A percentile compares a stretch with the other conserved stretches of the same genome.
These are phyloP conservation scores for Scalopus aquaticus DNA, from an alignment of 2,113 vertebrate genomes.

Conservation along the genomic window DNA sequence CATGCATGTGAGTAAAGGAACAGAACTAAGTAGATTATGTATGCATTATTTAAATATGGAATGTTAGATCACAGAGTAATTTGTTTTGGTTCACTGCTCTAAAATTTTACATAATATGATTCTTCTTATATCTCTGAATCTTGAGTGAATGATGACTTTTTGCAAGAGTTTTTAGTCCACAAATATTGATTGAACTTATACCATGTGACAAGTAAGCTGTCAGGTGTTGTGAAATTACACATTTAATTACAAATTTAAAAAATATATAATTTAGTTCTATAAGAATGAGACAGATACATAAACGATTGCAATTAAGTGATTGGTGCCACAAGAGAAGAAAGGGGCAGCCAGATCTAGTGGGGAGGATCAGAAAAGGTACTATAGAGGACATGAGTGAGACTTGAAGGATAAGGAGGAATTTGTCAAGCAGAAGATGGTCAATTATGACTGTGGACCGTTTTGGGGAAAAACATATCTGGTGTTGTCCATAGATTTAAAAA, in stretches of 20 bases:
- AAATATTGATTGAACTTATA: conserved; percentile 12
- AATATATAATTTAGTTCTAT: not conserved
- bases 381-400: not conserved
- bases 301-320: not conserved
- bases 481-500: not conserved
- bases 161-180: not conserved
- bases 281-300: conserved; percentile 8
- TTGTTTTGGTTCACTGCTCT: conserved; percentile 23
- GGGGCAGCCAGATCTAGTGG: not conserved
- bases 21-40: conserved; percentile 51
- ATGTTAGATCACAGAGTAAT: conserved; percentile 46
- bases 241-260: no score
- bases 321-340: not conserved
- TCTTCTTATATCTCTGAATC: not conserved
- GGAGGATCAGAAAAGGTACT: not conserved
- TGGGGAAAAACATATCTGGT: not conserved
- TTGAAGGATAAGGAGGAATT: not conserved
- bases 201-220: not conserved
- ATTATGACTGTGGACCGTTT: not conserved
- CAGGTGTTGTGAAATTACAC: conserved; percentile 35
- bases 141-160: conserved; percentile 17
- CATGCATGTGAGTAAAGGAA: conserved; percentile 15
- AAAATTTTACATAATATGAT: not conserved
- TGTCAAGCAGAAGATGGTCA: not conserved
- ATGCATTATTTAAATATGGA: conserved; percentile 68